A percentile compares a stretch with the other conserved stretches of the same genome.
Evolutionary conservation across 2,888 invertebrate species (phyloP).

Genomic region (Flexamia atlantica): DNA sequence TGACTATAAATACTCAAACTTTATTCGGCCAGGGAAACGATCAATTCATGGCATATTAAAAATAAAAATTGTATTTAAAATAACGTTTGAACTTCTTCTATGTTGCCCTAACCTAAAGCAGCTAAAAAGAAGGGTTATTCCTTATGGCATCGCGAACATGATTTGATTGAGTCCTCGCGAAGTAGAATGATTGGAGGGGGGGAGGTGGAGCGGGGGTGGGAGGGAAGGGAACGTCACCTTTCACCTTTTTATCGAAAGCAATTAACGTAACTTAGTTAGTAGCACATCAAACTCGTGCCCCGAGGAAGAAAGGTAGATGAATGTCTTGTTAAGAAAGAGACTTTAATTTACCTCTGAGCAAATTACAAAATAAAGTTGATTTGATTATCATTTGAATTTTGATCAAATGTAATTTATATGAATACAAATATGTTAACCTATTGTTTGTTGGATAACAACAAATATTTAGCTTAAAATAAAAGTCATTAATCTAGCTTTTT

Average conservation of each 20-base stretch:
- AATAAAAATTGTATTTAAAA: no score
- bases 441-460: no score
- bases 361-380: no score
- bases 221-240: not conserved
- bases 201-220: not conserved
- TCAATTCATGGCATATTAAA: no score
- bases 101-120: not conserved
- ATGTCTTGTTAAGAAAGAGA: not conserved
- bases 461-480: no score
- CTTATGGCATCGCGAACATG: not conserved
- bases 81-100: not conserved
- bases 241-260: constrained; percentile 3
- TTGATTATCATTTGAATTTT: no score
- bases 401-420: no score
- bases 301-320: not conserved
- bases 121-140: not conserved
- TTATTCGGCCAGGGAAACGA: no score
- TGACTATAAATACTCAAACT: no score
- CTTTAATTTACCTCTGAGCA: not conserved
- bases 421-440: no score
- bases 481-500: no score
- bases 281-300: not conserved
- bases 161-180: not conserved
- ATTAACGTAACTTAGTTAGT: constrained; percentile 10
- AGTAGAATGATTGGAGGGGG: no score